Conservation (phyloP, 2,888 invertebrate genomes). For the Sinohyriopsis cumingii region DNA sequence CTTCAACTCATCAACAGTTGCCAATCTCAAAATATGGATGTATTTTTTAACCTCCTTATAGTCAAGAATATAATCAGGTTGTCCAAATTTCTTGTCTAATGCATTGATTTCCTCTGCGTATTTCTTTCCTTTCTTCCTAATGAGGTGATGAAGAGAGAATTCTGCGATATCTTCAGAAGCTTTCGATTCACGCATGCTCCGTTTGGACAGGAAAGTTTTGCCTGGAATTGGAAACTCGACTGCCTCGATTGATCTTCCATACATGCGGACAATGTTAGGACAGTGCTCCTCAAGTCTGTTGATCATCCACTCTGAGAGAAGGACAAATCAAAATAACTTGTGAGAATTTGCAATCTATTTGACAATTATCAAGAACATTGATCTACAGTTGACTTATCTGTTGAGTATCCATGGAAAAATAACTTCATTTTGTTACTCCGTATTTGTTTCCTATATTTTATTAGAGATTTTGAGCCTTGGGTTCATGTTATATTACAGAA, state of each 20-base stretch:
- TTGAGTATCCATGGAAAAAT: too few species aligned
- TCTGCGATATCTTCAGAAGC: constrained; percentile 26
- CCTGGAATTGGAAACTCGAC: constrained; percentile 59
- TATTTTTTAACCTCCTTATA: constrained; percentile 23
- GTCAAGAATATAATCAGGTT: constrained; percentile 10
- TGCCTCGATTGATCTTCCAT: too few species aligned
- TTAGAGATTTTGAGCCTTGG: too few species aligned
- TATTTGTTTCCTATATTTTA: too few species aligned
- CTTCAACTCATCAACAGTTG: constrained; percentile 38
- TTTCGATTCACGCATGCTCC: constrained; percentile 23
- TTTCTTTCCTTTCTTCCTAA: constrained; percentile 31
- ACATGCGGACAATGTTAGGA: too few species aligned
- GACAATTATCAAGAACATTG: background rate
- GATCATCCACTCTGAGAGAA: constrained; percentile 35
- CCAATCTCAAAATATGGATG: constrained; percentile 29
- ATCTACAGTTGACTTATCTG: too few species aligned
- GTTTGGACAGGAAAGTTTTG: constrained; percentile 29
- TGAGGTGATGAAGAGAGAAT: constrained; percentile 43
- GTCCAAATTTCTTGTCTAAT: constrained; percentile 26
- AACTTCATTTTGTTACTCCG: too few species aligned
- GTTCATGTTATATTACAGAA: too few species aligned
- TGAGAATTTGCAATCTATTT: background rate
- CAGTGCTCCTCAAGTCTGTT: too few species aligned
- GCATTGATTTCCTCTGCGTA: constrained; percentile 20
- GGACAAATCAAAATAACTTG: background rate